A percentile compares a stretch with the other conserved stretches of the same genome.
Conservation (phyloP, 2,113 vertebrate species). For the Gnathonemus echidnorhynchus region DNA sequence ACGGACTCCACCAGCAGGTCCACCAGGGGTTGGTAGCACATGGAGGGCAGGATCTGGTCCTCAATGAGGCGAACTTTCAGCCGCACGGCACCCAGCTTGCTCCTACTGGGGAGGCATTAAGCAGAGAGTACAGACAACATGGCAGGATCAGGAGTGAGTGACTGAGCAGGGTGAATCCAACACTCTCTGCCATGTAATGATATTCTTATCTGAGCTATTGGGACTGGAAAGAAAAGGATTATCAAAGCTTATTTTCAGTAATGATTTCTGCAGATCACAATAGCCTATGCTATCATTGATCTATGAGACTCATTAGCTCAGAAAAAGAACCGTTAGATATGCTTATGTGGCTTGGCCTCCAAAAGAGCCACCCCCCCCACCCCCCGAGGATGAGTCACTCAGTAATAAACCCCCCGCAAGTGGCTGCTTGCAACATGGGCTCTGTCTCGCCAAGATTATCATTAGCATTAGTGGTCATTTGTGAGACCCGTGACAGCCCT, state of each 20-base stretch:
- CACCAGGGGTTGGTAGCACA: constrained; percentile 71
- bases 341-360: background rate
- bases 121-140: background rate
- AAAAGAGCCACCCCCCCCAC: background rate
- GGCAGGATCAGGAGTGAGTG: background rate
- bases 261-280: background rate
- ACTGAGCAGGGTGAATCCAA: background rate
- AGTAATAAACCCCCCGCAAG: constrained; percentile 12
- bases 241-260: background rate
- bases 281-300: background rate
- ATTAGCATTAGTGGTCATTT: constrained; percentile 27
- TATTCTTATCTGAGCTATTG: background rate
- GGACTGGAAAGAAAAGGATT: background rate
- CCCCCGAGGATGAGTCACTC: constrained; percentile 23
- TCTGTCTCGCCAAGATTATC: constrained; percentile 37
- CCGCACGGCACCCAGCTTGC: constrained; percentile 75
- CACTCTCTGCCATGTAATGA: background rate
- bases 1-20: constrained; percentile 74
- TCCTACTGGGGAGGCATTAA: constrained; percentile 44
- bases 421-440: background rate
- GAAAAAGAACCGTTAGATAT: background rate
- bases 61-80: constrained; percentile 73
- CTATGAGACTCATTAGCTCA: background rate
- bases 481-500: background rate
- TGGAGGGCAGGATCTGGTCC: constrained; percentile 68